Evolutionary conservation across 2,113 vertebrate genomes (phyloP).

Genomic region (Pontoporia blainvillei): DNA sequence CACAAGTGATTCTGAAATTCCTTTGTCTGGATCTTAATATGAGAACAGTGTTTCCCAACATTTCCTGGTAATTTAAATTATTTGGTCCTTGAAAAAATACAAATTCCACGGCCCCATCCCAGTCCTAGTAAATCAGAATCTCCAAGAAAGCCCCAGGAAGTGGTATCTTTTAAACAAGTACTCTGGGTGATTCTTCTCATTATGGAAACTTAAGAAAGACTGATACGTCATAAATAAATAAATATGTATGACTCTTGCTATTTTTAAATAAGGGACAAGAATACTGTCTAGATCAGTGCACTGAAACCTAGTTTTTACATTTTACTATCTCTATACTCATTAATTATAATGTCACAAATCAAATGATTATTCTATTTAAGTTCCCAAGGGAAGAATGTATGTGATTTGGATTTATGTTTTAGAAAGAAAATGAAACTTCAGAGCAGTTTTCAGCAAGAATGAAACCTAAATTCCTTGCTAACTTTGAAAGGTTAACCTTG

Average conservation of each 20-base stretch:
- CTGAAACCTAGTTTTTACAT: neutral
- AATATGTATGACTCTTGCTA: neutral
- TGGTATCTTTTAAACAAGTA: neutral
- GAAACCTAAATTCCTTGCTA: neutral
- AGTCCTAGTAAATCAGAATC: slow-evolving; percentile 1
- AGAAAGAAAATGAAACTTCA: neutral
- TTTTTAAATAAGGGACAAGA: neutral
- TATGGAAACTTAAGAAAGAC: neutral
- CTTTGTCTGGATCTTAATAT: neutral
- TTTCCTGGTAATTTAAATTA: neutral
- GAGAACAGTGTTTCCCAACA: neutral
- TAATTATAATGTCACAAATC: neutral
- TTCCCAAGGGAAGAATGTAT: neutral
- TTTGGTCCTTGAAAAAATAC: neutral
- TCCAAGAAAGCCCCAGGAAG: neutral
- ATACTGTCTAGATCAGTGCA: neutral
- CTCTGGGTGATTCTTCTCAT: neutral
- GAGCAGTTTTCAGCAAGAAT: neutral
- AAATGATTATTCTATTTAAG: neutral
- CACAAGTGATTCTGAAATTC: neutral
- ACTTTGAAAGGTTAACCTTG: neutral
- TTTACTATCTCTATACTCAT: neutral
- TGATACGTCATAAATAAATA: neutral
- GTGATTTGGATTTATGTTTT: neutral
- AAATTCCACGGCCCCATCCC: neutral